A percentile compares a stretch with the other conserved stretches of the same genome.
These are phyloP conservation scores for Hippasteria phrygiana DNA, from an alignment of 53 echinoderm and acorn worm species.

Conservation along the genomic window DNA sequence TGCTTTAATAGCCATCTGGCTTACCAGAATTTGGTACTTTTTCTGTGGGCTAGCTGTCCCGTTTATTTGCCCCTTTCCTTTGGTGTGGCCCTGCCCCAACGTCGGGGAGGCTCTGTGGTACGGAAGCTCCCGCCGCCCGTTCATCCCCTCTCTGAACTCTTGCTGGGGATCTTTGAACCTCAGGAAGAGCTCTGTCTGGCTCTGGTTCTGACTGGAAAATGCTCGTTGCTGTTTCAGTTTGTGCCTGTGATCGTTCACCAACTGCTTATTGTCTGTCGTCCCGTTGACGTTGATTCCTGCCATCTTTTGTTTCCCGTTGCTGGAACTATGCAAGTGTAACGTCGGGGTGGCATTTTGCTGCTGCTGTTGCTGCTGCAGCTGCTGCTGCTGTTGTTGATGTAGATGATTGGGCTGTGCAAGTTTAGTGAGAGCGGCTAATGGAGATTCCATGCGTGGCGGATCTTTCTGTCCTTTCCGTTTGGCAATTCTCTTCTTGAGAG, in stretches of 20 bases:
- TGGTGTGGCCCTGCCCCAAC: slow-evolving; percentile 36
- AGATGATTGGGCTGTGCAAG: slow-evolving; percentile 55
- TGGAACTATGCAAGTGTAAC: neutral
- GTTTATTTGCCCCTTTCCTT: slow-evolving; percentile 35
- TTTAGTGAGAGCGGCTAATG: slow-evolving; percentile 70
- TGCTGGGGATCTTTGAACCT: slow-evolving; percentile 70
- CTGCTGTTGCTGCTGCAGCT: slow-evolving; percentile 14
- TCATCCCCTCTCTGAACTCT: neutral
- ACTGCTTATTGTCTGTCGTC: slow-evolving; percentile 24
- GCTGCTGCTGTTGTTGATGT: slow-evolving; percentile 27
- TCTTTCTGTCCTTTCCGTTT: slow-evolving; percentile 72
- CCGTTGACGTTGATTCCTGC: neutral
- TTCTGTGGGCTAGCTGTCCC: slow-evolving; percentile 61
- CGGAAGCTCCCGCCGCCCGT: slow-evolving; percentile 45
- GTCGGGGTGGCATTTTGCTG: slow-evolving; percentile 33
- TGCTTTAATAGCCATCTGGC: neutral
- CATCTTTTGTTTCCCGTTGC: slow-evolving; percentile 3
- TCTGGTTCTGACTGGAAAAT: slow-evolving; percentile 79
- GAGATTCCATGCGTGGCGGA: slow-evolving; percentile 63
- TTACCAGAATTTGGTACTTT: slow-evolving; percentile 70
- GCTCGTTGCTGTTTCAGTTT: slow-evolving; percentile 76
- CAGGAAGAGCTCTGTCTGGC: slow-evolving; percentile 72
- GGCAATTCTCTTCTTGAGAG: slow-evolving; percentile 62
- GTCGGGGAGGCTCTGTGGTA: slow-evolving; percentile 36
- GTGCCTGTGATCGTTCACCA: slow-evolving; percentile 48